phyloP scores from a whole-genome alignment of 2,113 vertebrate species.

The Geococcyx californianus region DNA sequence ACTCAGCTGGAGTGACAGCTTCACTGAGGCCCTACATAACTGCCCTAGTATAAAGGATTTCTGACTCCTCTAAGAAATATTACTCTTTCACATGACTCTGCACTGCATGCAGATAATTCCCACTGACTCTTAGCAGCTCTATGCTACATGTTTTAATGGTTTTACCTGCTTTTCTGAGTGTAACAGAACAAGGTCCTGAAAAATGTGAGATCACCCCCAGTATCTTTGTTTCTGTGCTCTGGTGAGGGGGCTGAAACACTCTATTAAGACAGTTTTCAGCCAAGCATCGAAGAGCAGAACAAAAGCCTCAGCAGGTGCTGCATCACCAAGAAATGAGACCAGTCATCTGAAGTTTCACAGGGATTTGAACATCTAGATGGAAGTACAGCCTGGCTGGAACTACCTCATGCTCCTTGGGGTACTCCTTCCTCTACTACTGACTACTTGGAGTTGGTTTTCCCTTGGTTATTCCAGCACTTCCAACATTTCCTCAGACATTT shows the following conservation, averaged over 20 bases:
- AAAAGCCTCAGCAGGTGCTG: background rate
- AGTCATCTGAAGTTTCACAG: background rate
- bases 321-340: background rate
- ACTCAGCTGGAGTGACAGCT: background rate
- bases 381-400: background rate
- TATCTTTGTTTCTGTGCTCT: background rate
- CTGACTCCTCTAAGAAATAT: background rate
- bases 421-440: background rate
- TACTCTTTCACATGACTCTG: background rate
- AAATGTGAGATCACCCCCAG: background rate
- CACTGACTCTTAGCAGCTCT: background rate
- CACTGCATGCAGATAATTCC: background rate
- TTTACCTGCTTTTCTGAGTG: background rate
- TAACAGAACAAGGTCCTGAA: background rate
- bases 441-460: background rate
- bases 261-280: background rate
- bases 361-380: background rate
- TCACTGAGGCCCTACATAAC: background rate
- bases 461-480: background rate
- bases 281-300: background rate
- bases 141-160: background rate
- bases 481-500: background rate
- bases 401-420: accelerated
- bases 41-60: background rate
- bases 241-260: background rate